Base-by-base conservation (phyloP, 2,888 invertebrate genomes). In the Hypomecis atomaria region DNA sequence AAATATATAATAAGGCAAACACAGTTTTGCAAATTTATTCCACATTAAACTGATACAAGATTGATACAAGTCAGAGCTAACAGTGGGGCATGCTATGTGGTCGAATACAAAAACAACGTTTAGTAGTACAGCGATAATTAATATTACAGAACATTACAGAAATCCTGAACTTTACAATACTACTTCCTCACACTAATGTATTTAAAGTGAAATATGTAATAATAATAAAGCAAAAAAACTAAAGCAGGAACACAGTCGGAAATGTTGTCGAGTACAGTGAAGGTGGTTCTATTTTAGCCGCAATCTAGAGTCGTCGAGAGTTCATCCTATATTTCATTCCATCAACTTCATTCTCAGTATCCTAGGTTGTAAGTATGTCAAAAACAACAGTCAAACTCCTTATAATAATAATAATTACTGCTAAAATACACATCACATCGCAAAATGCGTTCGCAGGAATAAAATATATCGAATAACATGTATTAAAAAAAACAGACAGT, bases 361-460 rank as follows among this genome's bases (percentile, higher is more conserved):
- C 89, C 92, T 91, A 91, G 87, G 87, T 92, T 90, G 92, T 92
- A 91, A 92, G 92, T 91, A 87, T 92, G 90, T 92, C 92, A 92
- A 92, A 92, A 92, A 92, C 91, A 92, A 92, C 92, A 92, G 92
- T 92, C 92, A 92, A 92, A 92, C 92, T 92, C 89, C 92, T 92
- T 92, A 92, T 87, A 91, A 90, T 88, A 91, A 72, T 92, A 91
- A 93, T 93, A 91, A 93, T 93, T 93, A 93, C 91, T 90, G 92
- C 93, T 94, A 94, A 91, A 93, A 94, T 94, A 94, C 92, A 92
- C 92, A 91, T 92, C 92, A 92, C 91, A 91, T 95, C 95, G 95
- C 95, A 95, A 95, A 95, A 95, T 95, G 95, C 95, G 95, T 95
- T 94, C 95, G 95, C 95, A 94, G 95, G 94, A 95, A 95, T 95